Conservation (phyloP, 2,113 vertebrate genomes). For the Oryzias woworae region DNA sequence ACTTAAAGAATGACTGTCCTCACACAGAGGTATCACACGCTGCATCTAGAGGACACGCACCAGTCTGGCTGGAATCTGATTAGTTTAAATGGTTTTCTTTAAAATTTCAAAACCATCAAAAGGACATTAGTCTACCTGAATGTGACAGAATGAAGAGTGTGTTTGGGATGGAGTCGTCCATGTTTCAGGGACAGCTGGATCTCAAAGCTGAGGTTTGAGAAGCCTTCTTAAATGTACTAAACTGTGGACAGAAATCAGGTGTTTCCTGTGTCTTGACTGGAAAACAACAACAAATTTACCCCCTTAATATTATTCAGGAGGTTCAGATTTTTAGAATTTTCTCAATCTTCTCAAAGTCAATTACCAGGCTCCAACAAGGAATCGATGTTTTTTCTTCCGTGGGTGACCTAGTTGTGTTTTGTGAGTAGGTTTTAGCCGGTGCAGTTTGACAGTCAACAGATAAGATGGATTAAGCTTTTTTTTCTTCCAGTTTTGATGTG, state of each 20-base stretch:
- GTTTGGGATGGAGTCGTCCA: conserved; percentile 38
- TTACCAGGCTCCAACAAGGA: conserved; percentile 77
- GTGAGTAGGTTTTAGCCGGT: conserved; percentile 84
- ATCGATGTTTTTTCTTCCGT: conserved; percentile 71
- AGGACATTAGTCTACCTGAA: conserved; percentile 70
- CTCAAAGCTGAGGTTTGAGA: conserved; percentile 17
- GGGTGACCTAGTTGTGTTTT: conserved; percentile 86
- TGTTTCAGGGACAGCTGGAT: conserved; percentile 35
- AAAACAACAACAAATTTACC: conserved; percentile 35
- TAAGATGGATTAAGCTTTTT: conserved; percentile 86
- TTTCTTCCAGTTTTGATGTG: conserved; percentile 84
- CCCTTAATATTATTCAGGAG: conserved; percentile 40
- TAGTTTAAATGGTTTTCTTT: conserved; percentile 67
- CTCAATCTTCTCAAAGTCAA: conserved; percentile 74
- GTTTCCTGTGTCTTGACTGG: too few relatives aligned
- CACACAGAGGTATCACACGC: conserved; percentile 56
- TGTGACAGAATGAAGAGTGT: conserved; percentile 68
- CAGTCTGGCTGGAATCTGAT: conserved; percentile 69
- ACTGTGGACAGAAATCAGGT: too few relatives aligned
- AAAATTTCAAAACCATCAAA: conserved; percentile 72
- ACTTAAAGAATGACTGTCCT: conserved; percentile 74
- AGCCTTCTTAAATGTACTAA: background rate
- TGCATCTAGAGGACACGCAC: conserved; percentile 80
- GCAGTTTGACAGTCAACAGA: conserved; percentile 87
- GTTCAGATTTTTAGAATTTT: conserved; percentile 60